These are phyloP conservation scores for Leptobrachium leishanense DNA, from an alignment of 2,113 vertebrate species.

Conservation along the genomic window DNA sequence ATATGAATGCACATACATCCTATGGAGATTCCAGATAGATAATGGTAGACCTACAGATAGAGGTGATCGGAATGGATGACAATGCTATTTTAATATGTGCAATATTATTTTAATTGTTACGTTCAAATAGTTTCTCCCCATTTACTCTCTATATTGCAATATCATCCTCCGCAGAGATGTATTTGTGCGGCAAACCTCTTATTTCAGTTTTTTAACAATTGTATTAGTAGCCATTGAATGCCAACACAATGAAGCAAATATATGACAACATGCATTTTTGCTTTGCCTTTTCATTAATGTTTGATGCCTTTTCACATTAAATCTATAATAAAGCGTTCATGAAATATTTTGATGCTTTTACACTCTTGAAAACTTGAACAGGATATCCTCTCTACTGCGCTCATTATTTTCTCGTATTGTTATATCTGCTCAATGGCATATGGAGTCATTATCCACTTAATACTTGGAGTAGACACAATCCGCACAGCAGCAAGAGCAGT, in stretches of 20 bases:
- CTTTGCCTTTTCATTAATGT: neutral
- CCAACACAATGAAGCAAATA: neutral
- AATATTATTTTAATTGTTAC: no score
- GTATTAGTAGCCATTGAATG: neutral
- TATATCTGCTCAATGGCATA: conserved; percentile 52
- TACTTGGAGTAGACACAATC: conserved; percentile 48
- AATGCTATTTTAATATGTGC: no score
- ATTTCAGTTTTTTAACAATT: no score
- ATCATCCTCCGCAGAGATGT: no score
- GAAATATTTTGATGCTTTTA: conserved; percentile 48
- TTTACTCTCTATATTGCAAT: no score
- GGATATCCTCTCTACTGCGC: conserved; percentile 50
- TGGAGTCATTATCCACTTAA: conserved; percentile 61
- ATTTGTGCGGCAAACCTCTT: no score
- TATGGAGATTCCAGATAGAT: no score
- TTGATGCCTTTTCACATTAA: conserved; percentile 49
- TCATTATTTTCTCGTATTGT: conserved; percentile 55
- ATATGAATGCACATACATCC: no score
- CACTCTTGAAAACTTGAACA: conserved; percentile 39
- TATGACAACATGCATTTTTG: neutral
- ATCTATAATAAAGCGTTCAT: conserved; percentile 54
- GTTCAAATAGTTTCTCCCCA: no score
- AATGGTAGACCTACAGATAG: no score
- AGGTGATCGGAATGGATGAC: no score
- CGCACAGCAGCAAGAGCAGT: conserved; percentile 19